Evolutionary conservation across 2,888 invertebrate genomes (phyloP).

Genomic region (Leucoptera coffeella): DNA sequence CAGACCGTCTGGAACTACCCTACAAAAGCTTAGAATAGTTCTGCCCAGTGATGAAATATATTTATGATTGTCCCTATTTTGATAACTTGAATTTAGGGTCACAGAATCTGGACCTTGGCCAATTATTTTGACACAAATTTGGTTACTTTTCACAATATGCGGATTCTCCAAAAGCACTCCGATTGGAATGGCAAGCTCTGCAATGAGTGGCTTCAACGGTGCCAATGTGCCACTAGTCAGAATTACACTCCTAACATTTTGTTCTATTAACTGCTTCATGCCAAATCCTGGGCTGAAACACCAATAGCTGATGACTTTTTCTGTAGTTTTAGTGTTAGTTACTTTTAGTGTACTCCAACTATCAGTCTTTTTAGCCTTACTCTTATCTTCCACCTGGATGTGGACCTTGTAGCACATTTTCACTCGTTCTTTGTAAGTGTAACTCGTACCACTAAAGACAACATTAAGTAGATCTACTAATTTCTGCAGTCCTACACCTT

Average conservation of each 20-base stretch:
- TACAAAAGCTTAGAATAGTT: conserved; percentile 74
- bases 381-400: conserved; percentile 54
- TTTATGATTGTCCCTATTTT: conserved; percentile 74
- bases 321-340: conserved; percentile 34
- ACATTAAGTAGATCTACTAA: conserved; percentile 70
- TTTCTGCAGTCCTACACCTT: conserved; percentile 74
- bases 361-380: conserved; percentile 42
- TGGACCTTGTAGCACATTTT: conserved; percentile 76
- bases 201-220: conserved; percentile 81
- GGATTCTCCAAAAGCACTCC: conserved; percentile 84
- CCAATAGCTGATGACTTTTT: conserved; percentile 86
- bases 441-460: conserved; percentile 58
- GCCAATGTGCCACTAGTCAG: conserved; percentile 96
- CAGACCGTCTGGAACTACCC: conserved; percentile 86
- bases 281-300: conserved; percentile 96
- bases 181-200: conserved; percentile 84
- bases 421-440: conserved; percentile 58
- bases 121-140: conserved; percentile 81
- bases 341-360: conserved; percentile 60
- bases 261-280: conserved; percentile 78
- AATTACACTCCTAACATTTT: conserved; percentile 80
- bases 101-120: conserved; percentile 67
- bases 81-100: conserved; percentile 63
- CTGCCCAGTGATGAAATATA: conserved; percentile 80
- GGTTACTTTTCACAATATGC: conserved; percentile 81